phyloP scores from a whole-genome alignment of 64 coral and sea anemone genomes.

The Stichodactyla mertensii region DNA sequence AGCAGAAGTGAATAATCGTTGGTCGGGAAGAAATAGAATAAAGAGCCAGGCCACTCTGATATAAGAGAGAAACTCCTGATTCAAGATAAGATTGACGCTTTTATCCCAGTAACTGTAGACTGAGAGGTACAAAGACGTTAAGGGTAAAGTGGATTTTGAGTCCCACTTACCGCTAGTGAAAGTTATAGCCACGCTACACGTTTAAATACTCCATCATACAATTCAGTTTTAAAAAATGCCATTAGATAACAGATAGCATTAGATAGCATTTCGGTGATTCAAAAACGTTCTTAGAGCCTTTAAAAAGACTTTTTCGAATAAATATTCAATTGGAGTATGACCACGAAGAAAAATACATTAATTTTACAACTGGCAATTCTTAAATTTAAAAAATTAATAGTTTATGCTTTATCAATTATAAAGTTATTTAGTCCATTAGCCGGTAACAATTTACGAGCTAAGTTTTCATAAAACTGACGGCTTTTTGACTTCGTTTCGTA shows the following conservation, averaged over 20 bases:
- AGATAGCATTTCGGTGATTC: neutral
- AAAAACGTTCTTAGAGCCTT: neutral
- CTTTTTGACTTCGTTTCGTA: too few species aligned
- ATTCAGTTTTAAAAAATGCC: neutral
- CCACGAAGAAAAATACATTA: too few species aligned
- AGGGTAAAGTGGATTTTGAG: neutral
- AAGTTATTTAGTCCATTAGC: too few species aligned
- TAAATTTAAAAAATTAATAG: too few species aligned
- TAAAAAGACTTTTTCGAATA: neutral
- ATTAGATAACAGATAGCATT: too few species aligned
- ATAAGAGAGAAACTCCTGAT: neutral
- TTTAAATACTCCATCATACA: neutral
- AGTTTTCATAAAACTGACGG: too few species aligned
- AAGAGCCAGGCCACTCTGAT: neutral
- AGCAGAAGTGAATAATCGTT: neutral
- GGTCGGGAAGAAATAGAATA: neutral
- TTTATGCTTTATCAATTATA: too few species aligned
- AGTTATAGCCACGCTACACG: neutral
- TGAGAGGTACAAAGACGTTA: neutral
- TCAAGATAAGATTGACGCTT: neutral
- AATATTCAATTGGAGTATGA: neutral
- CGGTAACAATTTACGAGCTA: too few species aligned
- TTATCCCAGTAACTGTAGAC: neutral
- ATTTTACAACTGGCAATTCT: too few species aligned
- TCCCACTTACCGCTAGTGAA: neutral